Conservation (phyloP, 1,140 invertebrate genomes). For the Nasonia vitripennis region DNA sequence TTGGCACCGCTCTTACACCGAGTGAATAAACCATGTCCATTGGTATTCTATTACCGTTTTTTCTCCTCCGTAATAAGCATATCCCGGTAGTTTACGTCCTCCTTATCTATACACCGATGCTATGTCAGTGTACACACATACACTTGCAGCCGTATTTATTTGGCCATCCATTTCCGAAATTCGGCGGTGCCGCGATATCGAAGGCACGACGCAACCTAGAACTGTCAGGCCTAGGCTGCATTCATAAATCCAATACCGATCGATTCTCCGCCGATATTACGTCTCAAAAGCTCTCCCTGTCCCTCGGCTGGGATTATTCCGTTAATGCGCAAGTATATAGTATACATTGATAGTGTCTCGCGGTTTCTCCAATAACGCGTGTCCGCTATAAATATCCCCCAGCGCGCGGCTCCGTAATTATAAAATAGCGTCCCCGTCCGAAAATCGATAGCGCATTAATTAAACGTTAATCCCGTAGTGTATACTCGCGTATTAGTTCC, state of each 20-base stretch:
- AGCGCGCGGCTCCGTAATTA: neutral
- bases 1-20: no score
- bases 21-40: no score
- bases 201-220: neutral
- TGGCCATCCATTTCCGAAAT: neutral
- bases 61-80: no score
- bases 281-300: neutral
- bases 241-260: neutral
- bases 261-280: neutral
- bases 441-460: constrained; percentile 6
- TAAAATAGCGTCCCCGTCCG: neutral
- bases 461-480: neutral
- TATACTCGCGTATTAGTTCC: neutral
- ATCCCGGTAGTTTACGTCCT: no score
- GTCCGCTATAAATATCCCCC: neutral
- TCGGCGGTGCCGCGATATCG: neutral
- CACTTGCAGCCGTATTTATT: neutral
- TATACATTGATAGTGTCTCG: neutral
- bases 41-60: no score
- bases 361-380: no score
- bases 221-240: neutral
- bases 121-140: no score
- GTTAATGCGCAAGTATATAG: neutral
- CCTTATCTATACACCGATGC: no score
- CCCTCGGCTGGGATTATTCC: neutral